These are phyloP conservation scores for Paralichthys olivaceus DNA, from an alignment of 2,113 vertebrate species.

Conservation along the genomic window DNA sequence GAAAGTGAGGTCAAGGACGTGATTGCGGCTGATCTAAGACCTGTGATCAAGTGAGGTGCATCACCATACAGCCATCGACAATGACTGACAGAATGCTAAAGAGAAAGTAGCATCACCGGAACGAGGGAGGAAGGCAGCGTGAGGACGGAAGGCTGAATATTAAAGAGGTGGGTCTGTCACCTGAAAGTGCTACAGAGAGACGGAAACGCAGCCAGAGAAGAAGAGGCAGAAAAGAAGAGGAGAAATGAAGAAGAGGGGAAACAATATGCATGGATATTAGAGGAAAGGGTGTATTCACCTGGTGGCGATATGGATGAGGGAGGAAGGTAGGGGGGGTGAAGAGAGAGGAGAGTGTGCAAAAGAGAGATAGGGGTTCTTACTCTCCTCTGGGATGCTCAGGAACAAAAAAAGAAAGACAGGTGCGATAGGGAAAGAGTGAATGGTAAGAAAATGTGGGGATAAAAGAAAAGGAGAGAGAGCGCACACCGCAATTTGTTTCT, in stretches of 20 bases:
- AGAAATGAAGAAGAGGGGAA: constrained; percentile 15
- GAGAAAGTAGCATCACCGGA: background rate
- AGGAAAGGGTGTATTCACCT: constrained; percentile 45
- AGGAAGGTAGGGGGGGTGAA: background rate
- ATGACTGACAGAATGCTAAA: constrained; percentile 50
- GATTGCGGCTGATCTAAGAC: constrained; percentile 44
- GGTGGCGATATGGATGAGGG: constrained; percentile 60
- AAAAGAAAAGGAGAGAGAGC: constrained; percentile 37
- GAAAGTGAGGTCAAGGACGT: constrained; percentile 52
- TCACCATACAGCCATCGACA: background rate
- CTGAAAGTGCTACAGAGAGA: constrained; percentile 44
- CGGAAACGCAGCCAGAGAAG: constrained; percentile 28
- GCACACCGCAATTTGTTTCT: background rate
- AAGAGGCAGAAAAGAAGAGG: constrained; percentile 4
- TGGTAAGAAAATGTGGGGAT: constrained; percentile 41
- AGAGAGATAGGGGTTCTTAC: constrained; percentile 66
- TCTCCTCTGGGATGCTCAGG: constrained; percentile 59
- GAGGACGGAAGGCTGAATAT: constrained; percentile 50
- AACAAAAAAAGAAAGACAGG: constrained; percentile 52
- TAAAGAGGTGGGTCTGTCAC: constrained; percentile 43
- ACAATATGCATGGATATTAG: constrained; percentile 58
- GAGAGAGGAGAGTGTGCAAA: constrained; percentile 62
- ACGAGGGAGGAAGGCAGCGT: constrained; percentile 10
- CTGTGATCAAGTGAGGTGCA: constrained; percentile 32
- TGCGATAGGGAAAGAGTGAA: constrained; percentile 60